These are phyloP conservation scores for Cygnus buccinator DNA, from an alignment of 2,113 vertebrate genomes.

Conservation along the genomic window DNA sequence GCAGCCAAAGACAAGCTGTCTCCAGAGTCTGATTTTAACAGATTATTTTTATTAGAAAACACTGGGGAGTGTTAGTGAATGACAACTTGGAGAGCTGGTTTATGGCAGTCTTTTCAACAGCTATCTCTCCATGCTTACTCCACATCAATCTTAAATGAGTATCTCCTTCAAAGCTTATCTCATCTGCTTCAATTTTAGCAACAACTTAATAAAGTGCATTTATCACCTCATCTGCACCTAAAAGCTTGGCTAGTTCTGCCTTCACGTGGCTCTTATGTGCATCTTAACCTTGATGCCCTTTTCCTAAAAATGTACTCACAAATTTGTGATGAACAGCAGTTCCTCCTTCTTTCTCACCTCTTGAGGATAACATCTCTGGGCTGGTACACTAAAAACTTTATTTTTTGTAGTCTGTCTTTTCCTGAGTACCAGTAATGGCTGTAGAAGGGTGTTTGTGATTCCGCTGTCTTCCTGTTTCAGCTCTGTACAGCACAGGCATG, in stretches of 20 bases:
- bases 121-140: neutral
- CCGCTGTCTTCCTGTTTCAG: neutral
- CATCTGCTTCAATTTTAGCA: slow-evolving; percentile 46
- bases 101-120: slow-evolving; percentile 31
- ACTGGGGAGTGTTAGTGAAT: neutral
- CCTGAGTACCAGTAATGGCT: neutral
- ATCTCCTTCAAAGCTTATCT: slow-evolving; percentile 30
- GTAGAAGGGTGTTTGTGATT: neutral
- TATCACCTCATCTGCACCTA: neutral
- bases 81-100: slow-evolving; percentile 32
- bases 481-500: neutral
- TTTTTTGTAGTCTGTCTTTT: neutral
- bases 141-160: slow-evolving; percentile 48
- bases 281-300: neutral
- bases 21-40: slow-evolving; percentile 33
- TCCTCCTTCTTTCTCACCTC: neutral
- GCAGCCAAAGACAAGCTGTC: slow-evolving; percentile 41
- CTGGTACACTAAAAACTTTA: neutral
- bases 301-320: neutral
- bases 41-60: slow-evolving; percentile 64
- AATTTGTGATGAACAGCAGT: neutral
- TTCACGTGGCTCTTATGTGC: neutral
- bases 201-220: slow-evolving; percentile 55
- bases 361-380: neutral
- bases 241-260: neutral